Conservation (phyloP, 2,797 vertebrate genomes). For the Oreochromis mossambicus region DNA sequence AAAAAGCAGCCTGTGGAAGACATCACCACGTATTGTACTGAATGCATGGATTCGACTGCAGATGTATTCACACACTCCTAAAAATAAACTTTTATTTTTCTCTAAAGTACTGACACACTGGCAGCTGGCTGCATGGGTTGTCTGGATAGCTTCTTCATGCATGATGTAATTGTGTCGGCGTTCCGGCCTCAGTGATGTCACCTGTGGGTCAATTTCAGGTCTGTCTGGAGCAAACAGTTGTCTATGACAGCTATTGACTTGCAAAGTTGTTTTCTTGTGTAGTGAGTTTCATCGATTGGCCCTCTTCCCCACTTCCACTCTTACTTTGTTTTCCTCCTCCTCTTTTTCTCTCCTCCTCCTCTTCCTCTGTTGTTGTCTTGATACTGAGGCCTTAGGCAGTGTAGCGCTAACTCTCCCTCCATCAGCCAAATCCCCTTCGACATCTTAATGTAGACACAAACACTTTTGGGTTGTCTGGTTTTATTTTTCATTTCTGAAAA, state of each 20-base stretch:
- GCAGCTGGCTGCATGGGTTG: neutral
- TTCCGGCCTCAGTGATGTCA: neutral
- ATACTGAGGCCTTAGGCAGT: neutral
- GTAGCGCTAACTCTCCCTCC: neutral
- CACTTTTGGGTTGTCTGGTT: neutral
- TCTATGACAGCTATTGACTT: constrained; percentile 6
- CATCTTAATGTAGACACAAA: neutral
- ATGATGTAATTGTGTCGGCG: neutral
- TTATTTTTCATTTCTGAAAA: neutral
- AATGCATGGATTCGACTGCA: neutral
- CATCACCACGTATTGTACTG: neutral
- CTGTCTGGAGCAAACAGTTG: neutral
- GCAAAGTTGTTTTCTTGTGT: constrained; percentile 15
- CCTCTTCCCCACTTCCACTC: neutral
- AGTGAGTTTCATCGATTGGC: neutral
- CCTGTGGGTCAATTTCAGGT: neutral
- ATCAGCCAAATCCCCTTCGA: neutral
- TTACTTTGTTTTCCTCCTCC: neutral
- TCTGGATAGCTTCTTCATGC: neutral
- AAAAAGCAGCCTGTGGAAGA: constrained; percentile 15
- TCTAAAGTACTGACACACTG: fast-evolving
- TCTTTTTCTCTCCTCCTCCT: neutral
- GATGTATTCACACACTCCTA: fast-evolving
- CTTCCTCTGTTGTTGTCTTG: neutral
- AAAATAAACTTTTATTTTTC: neutral